A percentile compares a stretch with the other conserved stretches of the same genome.
phyloP scores from a whole-genome alignment of 2,888 invertebrate species.

The Diaperis boleti region DNA sequence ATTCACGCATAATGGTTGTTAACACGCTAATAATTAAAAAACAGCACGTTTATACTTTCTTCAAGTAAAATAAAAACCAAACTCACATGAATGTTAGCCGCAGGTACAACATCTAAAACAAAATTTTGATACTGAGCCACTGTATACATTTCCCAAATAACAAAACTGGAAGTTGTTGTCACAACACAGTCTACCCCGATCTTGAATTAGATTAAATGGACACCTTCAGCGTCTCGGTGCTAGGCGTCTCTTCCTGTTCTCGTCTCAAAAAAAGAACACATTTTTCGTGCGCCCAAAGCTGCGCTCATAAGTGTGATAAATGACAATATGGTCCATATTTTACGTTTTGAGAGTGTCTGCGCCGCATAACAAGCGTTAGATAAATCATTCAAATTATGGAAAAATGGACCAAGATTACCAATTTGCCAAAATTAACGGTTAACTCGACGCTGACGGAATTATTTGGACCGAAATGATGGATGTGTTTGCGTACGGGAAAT shows the following conservation, averaged over 20 bases:
- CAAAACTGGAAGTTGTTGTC: slow-evolving; percentile 21
- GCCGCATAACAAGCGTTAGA: slow-evolving; percentile 13
- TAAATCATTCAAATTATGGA: slow-evolving; percentile 11
- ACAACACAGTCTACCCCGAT: slow-evolving; percentile 22
- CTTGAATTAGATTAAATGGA: slow-evolving; percentile 54
- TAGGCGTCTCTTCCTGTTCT: slow-evolving; percentile 54
- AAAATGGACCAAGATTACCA: background rate
- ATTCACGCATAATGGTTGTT: too few species aligned
- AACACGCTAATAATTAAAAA: background rate
- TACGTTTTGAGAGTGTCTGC: slow-evolving; percentile 27
- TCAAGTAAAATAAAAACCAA: background rate
- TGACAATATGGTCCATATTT: slow-evolving; percentile 39
- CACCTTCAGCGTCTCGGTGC: slow-evolving; percentile 52
- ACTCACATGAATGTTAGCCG: slow-evolving; percentile 58
- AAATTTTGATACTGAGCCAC: slow-evolving; percentile 40
- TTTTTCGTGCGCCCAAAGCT: slow-evolving; percentile 35
- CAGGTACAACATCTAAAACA: slow-evolving; percentile 50
- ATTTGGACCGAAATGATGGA: slow-evolving; percentile 3
- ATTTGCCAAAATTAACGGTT: slow-evolving; percentile 15
- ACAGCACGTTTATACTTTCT: too few species aligned
- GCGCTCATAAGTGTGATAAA: slow-evolving; percentile 47
- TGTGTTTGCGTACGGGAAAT: background rate
- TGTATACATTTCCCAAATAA: slow-evolving; percentile 31
- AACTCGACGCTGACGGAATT: slow-evolving; percentile 6
- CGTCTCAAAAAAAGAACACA: slow-evolving; percentile 46